A percentile compares a stretch with the other conserved stretches of the same genome.
Conservation (phyloP, 2,888 invertebrate genomes). For the Hermaeophaga mercurialis region DNA sequence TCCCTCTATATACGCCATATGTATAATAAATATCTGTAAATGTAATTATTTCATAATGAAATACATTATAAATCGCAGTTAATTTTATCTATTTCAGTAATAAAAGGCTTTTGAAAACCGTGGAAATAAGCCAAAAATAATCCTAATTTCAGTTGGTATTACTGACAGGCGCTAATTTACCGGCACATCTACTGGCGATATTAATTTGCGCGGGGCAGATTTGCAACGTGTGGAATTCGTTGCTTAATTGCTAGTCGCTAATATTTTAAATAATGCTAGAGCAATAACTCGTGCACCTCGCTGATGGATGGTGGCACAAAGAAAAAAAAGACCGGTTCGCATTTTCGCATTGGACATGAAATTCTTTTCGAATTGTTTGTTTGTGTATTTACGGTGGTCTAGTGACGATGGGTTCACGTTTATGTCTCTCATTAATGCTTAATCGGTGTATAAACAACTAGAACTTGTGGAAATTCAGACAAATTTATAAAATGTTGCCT, state of each 20-base stretch:
- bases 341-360: conserved; percentile 1
- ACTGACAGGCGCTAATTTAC: conserved; percentile 34
- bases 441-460: conserved; percentile 8
- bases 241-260: conserved; percentile 37
- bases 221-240: conserved; percentile 35
- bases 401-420: conserved; percentile 10
- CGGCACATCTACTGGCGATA: conserved; percentile 34
- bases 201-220: conserved; percentile 38
- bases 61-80: too few relatives aligned
- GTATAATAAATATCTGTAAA: too few relatives aligned
- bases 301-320: conserved; percentile 14
- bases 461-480: neutral
- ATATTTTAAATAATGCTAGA: conserved; percentile 34
- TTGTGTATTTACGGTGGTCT: neutral
- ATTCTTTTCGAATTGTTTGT: conserved; percentile 21
- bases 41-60: too few relatives aligned
- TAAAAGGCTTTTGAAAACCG: too few relatives aligned
- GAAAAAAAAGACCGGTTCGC: conserved; percentile 17
- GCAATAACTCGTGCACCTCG: conserved; percentile 28
- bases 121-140: conserved; percentile 27
- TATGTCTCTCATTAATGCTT: conserved; percentile 19
- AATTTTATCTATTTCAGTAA: too few relatives aligned
- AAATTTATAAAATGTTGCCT: too few relatives aligned
- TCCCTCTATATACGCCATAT: too few relatives aligned
- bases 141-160: conserved; percentile 37